Evolutionary conservation across 2,888 invertebrate genomes (phyloP).

Genomic region (Xiphydria camelus): DNA sequence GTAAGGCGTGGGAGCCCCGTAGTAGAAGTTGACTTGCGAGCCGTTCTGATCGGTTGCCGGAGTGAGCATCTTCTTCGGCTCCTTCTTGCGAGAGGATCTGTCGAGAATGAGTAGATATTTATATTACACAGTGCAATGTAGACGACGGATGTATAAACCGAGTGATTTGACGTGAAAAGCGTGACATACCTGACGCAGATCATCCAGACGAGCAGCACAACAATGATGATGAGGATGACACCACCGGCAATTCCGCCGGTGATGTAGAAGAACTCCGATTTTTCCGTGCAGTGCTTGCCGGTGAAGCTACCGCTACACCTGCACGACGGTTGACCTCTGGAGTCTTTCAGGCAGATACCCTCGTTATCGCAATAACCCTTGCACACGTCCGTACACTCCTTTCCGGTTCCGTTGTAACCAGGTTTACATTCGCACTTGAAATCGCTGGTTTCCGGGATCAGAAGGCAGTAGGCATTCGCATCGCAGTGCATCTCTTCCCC

Average conservation of each 20-base stretch:
- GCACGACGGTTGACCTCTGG: constrained; percentile 82
- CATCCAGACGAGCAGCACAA: constrained; percentile 95
- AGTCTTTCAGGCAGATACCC: constrained; percentile 83
- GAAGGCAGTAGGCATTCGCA: constrained; percentile 82
- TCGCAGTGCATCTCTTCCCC: constrained; percentile 85
- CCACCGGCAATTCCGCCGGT: constrained; percentile 92
- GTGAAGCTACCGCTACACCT: constrained; percentile 91
- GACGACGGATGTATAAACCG: constrained; percentile 9
- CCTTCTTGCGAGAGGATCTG: constrained; percentile 83
- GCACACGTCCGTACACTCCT: constrained; percentile 82
- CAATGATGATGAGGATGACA: constrained; percentile 90
- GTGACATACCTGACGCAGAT: constrained; percentile 83
- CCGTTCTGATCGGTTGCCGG: constrained; percentile 90
- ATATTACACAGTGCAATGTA: constrained; percentile 10
- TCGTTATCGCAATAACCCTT: constrained; percentile 87
- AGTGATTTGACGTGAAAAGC: no score
- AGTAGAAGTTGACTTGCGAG: constrained; percentile 94
- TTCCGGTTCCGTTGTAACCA: constrained; percentile 88
- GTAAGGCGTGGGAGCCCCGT: constrained; percentile 92
- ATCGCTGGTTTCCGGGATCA: constrained; percentile 80
- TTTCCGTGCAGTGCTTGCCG: constrained; percentile 84
- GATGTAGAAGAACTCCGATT: constrained; percentile 94
- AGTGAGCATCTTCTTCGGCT: constrained; percentile 88
- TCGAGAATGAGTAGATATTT: constrained; percentile 12
- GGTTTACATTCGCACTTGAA: constrained; percentile 92